Conservation (phyloP, 2,113 vertebrate species). For the Heloderma charlesbogerti region DNA sequence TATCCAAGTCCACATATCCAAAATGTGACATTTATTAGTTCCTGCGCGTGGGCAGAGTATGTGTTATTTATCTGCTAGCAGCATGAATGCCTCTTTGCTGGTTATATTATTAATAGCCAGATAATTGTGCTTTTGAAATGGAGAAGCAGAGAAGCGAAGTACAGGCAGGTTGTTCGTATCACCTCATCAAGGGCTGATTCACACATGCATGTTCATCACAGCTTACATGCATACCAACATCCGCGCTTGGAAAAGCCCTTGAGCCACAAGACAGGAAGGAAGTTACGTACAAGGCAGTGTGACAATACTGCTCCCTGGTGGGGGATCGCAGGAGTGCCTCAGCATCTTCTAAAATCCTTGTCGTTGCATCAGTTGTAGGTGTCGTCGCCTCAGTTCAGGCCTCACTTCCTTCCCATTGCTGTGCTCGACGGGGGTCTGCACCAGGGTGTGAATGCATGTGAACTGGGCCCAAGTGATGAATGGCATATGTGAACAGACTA, state of each 20-base stretch:
- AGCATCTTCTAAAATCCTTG: not conserved
- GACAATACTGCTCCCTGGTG: not conserved
- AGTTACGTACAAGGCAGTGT: not conserved
- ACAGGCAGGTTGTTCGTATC: not conserved
- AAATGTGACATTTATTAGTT: not conserved
- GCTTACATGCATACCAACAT: not conserved
- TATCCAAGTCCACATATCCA: not conserved
- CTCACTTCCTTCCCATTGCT: not conserved
- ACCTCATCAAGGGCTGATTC: not conserved
- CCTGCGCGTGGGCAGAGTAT: conserved; percentile 6
- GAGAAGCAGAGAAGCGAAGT: not conserved
- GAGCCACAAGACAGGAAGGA: not conserved
- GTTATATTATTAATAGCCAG: conserved; percentile 6
- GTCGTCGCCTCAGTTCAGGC: not conserved
- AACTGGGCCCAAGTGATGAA: not conserved
- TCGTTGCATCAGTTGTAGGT: not conserved
- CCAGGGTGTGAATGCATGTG: not conserved
- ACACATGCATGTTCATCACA: not conserved
- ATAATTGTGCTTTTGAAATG: not conserved
- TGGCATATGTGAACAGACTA: not conserved
- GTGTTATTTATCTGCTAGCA: not conserved
- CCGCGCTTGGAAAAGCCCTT: not conserved
- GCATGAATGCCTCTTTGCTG: not conserved
- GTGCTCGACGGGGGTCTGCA: too few species aligned
- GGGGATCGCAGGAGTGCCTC: not conserved